These are phyloP conservation scores for Dermatophagoides farinae DNA, from an alignment of 1,140 invertebrate species.

Conservation along the genomic window DNA sequence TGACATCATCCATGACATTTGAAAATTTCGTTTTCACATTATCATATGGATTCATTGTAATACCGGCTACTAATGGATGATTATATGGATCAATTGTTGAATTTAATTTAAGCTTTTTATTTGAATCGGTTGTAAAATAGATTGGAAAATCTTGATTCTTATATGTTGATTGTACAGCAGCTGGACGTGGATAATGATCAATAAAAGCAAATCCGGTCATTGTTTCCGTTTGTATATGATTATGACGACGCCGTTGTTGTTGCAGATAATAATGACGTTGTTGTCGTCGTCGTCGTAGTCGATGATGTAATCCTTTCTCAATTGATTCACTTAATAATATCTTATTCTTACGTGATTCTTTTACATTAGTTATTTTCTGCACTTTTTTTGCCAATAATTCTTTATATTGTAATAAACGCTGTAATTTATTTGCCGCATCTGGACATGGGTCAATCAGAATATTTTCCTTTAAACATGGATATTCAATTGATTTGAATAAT, in stretches of 20 bases:
- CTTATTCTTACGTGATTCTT: too few relatives aligned
- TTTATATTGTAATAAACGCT: too few relatives aligned
- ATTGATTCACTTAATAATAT: too few relatives aligned
- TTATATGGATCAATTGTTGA: neutral
- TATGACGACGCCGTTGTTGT: neutral
- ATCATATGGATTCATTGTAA: neutral
- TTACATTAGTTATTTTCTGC: too few relatives aligned
- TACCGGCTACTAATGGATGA: neutral
- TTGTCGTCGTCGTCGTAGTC: neutral
- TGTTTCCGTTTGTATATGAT: neutral
- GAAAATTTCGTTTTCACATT: neutral
- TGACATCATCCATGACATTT: neutral
- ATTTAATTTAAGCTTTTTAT: neutral
- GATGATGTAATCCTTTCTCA: too few relatives aligned
- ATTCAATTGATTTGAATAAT: too few relatives aligned
- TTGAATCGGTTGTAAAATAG: neutral
- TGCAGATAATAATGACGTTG: neutral
- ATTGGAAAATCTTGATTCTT: neutral
- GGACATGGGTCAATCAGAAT: too few relatives aligned
- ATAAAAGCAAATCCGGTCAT: neutral
- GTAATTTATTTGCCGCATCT: too few relatives aligned
- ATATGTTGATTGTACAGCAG: neutral
- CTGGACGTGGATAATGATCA: neutral
- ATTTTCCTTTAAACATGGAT: too few relatives aligned
- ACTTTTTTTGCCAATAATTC: too few relatives aligned